Percentiles rank a stretch among this genome's conserved stretches.
phyloP scores from a whole-genome alignment of 2,888 invertebrate species.

The Cartodere bifasciata region DNA sequence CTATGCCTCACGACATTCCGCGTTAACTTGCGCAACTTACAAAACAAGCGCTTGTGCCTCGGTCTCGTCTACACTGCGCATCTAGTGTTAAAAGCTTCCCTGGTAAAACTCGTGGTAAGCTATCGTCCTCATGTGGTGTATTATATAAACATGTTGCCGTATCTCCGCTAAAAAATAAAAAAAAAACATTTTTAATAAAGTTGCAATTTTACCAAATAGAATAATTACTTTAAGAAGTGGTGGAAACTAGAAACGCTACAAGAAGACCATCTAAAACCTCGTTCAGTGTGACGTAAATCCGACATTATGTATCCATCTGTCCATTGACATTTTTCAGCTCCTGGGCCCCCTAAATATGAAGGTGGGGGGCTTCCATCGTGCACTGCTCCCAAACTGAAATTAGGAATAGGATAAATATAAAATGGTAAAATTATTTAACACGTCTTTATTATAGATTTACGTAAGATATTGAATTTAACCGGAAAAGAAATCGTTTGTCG shows the following conservation, averaged over 20 bases:
- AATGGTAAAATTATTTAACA: too few relatives aligned
- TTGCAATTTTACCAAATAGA: neutral
- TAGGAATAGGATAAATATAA: too few relatives aligned
- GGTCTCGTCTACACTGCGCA: slow-evolving; percentile 84
- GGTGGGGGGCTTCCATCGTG: slow-evolving; percentile 93
- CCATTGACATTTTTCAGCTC: slow-evolving; percentile 90
- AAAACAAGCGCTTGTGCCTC: slow-evolving; percentile 77
- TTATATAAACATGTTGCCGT: slow-evolving; percentile 89
- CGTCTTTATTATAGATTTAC: too few relatives aligned
- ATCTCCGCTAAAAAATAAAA: slow-evolving; percentile 59
- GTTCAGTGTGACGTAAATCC: slow-evolving; percentile 84
- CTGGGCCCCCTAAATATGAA: slow-evolving; percentile 86
- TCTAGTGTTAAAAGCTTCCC: slow-evolving; percentile 81
- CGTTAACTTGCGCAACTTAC: slow-evolving; percentile 36
- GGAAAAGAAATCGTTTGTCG: too few relatives aligned
- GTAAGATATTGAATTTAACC: too few relatives aligned
- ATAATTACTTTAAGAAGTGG: slow-evolving; percentile 80
- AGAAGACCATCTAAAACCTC: slow-evolving; percentile 89
- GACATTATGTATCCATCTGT: slow-evolving; percentile 96
- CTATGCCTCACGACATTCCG: too few relatives aligned
- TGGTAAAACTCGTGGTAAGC: slow-evolving; percentile 75
- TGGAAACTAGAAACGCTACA: slow-evolving; percentile 89
- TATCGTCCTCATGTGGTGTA: slow-evolving; percentile 87
- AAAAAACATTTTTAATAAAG: slow-evolving; percentile 1
- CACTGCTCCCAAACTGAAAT: slow-evolving; percentile 84